Conservation (phyloP, 2,888 invertebrate species). For the Brassicogethes aeneus region DNA sequence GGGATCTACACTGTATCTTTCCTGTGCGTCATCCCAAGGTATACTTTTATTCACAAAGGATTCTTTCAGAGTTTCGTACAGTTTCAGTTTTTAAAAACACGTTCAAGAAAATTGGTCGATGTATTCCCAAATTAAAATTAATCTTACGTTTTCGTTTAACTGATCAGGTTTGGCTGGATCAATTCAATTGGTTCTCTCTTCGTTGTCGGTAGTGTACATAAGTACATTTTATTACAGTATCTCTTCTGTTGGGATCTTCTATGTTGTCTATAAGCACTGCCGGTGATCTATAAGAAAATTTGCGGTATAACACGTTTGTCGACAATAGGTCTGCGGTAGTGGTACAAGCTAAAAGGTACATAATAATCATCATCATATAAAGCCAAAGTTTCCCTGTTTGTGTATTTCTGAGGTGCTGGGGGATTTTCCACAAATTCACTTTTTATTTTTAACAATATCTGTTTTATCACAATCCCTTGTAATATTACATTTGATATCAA, state of each 20-base stretch:
- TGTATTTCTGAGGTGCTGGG: no score
- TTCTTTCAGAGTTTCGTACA: slow-evolving; percentile 23
- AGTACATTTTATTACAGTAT: slow-evolving; percentile 28
- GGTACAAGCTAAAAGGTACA: neutral
- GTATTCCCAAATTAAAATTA: no score
- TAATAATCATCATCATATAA: neutral
- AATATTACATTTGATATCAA: neutral
- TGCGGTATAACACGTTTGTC: neutral
- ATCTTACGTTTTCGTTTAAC: no score
- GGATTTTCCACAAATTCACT: no score
- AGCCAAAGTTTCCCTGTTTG: neutral
- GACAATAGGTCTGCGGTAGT: neutral
- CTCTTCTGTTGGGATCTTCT: slow-evolving; percentile 32
- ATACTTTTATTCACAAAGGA: slow-evolving; percentile 23
- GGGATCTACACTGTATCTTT: slow-evolving; percentile 29
- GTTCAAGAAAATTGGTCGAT: slow-evolving; percentile 6
- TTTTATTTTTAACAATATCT: neutral
- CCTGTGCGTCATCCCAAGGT: slow-evolving; percentile 35
- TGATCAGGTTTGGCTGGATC: neutral
- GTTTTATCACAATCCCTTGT: neutral
- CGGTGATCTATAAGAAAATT: slow-evolving; percentile 32
- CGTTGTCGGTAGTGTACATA: slow-evolving; percentile 32
- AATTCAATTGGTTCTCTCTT: slow-evolving; percentile 5
- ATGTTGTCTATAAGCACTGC: slow-evolving; percentile 38
- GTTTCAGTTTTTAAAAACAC: slow-evolving; percentile 21